phyloP scores from a whole-genome alignment of 2,888 invertebrate genomes.

The Campopleginae sp. region DNA sequence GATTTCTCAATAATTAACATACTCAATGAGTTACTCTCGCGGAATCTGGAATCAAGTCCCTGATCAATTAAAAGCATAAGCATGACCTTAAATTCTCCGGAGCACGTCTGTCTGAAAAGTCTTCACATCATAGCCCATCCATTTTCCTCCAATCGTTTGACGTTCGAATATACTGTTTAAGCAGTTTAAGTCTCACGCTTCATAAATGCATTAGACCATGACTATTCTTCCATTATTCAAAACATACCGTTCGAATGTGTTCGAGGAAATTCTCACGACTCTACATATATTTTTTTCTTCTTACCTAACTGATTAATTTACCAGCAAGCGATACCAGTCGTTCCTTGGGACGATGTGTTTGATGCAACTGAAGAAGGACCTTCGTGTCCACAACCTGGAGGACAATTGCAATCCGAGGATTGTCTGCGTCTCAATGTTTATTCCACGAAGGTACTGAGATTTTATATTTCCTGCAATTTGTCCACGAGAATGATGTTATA shows the following conservation, averaged over 20 bases:
- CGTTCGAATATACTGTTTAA: background rate
- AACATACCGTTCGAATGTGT: background rate
- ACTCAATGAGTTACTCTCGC: background rate
- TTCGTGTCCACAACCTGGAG: conserved; percentile 85
- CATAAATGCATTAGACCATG: conserved; percentile 10
- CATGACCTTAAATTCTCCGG: background rate
- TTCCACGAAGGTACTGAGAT: conserved; percentile 82
- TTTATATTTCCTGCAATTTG: background rate
- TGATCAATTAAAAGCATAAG: background rate
- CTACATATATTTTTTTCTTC: background rate
- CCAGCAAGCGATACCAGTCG: conserved; percentile 85
- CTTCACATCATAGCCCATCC: background rate
- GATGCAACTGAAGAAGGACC: conserved; percentile 87
- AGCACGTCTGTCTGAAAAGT: background rate
- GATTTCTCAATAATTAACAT: background rate
- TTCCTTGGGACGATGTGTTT: conserved; percentile 84
- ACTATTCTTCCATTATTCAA: conserved; percentile 24
- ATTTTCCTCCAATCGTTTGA: background rate
- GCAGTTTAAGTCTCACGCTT: background rate
- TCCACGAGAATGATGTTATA: too few relatives aligned
- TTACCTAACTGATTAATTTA: background rate
- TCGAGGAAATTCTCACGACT: background rate
- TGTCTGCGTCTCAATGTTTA: conserved; percentile 88
- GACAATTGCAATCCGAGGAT: conserved; percentile 85
- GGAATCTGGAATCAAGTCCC: background rate